Percentiles rank a stretch among this genome's conserved stretches.
Evolutionary conservation across 2,113 vertebrate genomes (phyloP).

Genomic region (Mus pahari): DNA sequence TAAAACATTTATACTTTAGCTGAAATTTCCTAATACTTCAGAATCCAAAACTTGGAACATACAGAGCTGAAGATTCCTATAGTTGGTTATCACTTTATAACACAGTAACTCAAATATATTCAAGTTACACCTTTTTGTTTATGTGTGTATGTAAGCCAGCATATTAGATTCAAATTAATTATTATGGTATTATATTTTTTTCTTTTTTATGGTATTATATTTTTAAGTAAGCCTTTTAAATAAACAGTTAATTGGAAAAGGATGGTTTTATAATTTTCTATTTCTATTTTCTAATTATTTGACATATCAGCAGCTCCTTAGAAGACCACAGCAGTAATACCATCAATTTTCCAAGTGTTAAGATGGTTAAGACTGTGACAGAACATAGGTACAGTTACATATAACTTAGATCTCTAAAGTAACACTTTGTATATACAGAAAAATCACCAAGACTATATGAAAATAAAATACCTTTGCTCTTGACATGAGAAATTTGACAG

Average conservation of each 20-base stretch:
- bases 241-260: slow-evolving; percentile 45
- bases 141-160: neutral
- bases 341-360: slow-evolving; percentile 21
- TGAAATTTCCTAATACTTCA: slow-evolving; percentile 15
- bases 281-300: slow-evolving; percentile 61
- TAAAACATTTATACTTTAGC: slow-evolving; percentile 55
- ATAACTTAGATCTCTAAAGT: slow-evolving; percentile 12
- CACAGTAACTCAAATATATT: slow-evolving; percentile 47
- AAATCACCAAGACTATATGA: slow-evolving; percentile 61
- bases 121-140: slow-evolving; percentile 46
- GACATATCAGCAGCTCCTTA: slow-evolving; percentile 15
- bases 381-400: neutral
- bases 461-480: slow-evolving; percentile 93
- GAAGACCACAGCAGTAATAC: neutral
- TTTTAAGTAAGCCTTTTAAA: slow-evolving; percentile 58
- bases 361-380: neutral
- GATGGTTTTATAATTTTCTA: slow-evolving; percentile 1
- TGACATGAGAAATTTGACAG: slow-evolving; percentile 96
- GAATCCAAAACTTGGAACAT: slow-evolving; percentile 6
- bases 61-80: slow-evolving; percentile 54
- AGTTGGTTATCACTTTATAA: slow-evolving; percentile 55
- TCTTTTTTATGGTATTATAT: slow-evolving; percentile 51
- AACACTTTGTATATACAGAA: slow-evolving; percentile 41
- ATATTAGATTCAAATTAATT: slow-evolving; percentile 56
- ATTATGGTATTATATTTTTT: slow-evolving; percentile 47